A percentile compares a stretch with the other conserved stretches of the same genome.
These are phyloP conservation scores for Trichonephila clavipes DNA, from an alignment of 1,140 invertebrate species.

Conservation along the genomic window DNA sequence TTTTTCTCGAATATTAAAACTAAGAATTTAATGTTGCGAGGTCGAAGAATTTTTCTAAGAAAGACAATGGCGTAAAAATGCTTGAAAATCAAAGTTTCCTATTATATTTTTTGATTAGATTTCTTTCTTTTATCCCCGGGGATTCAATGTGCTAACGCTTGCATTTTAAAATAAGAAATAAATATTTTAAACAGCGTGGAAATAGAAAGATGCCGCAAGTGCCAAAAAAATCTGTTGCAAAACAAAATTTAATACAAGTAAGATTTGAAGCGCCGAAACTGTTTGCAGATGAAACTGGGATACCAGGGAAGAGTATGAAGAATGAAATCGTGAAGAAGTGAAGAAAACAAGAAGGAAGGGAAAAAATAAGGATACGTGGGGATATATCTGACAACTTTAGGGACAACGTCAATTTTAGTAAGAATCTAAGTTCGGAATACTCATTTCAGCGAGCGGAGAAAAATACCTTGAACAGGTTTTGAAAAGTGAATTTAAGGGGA, in stretches of 20 bases:
- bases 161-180: neutral
- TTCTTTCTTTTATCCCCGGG: too few relatives aligned
- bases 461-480: neutral
- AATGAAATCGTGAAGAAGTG: neutral
- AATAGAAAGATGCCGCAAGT: neutral
- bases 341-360: neutral
- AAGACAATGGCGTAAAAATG: too few relatives aligned
- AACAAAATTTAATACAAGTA: slow-evolving; percentile 34
- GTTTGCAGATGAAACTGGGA: neutral
- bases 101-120: too few relatives aligned
- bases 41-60: too few relatives aligned
- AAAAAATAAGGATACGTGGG: neutral
- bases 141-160: too few relatives aligned
- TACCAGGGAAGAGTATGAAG: neutral
- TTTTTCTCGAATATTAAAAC: too few relatives aligned
- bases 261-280: slow-evolving; percentile 7
- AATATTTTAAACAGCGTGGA: neutral
- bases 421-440: slow-evolving; percentile 1
- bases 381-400: slow-evolving; percentile 22
- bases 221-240: slow-evolving; percentile 19
- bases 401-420: slow-evolving; percentile 7
- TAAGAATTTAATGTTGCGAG: too few relatives aligned
- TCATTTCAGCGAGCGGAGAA: neutral
- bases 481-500: neutral
- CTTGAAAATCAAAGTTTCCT: too few relatives aligned